Base-by-base conservation (phyloP, 1,140 invertebrate genomes). In the Polypedilum pembai region DNA sequence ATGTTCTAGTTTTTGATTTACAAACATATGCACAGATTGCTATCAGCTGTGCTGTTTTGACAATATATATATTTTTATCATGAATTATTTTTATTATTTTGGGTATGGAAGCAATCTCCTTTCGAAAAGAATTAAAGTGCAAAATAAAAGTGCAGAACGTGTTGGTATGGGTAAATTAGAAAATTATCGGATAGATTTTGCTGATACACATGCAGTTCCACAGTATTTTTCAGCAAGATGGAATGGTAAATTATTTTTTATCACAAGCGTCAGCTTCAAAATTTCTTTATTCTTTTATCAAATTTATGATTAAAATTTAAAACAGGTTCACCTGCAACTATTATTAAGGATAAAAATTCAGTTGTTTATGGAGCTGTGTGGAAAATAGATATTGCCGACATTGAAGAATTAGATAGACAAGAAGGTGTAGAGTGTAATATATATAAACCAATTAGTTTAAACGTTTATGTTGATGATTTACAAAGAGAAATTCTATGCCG, bases 71-170 rank as follows among this genome's bases (percentile, higher is more conserved):
- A 33, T 33, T 33, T 33, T 5, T 1, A 5, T 33, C 24, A 56
- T 56, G 45, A 56, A 56, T 15, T 56, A n/a, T 8, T 69, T 69
- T 69, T 69, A 69, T 69, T 69, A 69, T 12, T 69, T 69, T 69
- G 65, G 65, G 20, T 69, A 20, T 69, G 65, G 65, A 69, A 69
- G 65, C 17, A 69, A 69, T 20, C 10, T 69, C 2, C 17, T 69
- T 7, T 10, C 17, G 8, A 69, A 8, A 69, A 5, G 65, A 69
- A 69, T 69, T 5, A 69, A 18, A 69, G 10, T 69, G 7, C 65
- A 69, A 21, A 69, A 69, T 69, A 18, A 18, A 7, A 20, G n/a
- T 20, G 65, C 65, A 8, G 17, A 69, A 20, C 17, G 65, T 20
- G 17, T 20, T 7, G 65, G 17, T 20, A 18, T 69, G 8, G 65